phyloP scores from a whole-genome alignment of 1,140 invertebrate species.

The Akabosia matsudoensis region DNA sequence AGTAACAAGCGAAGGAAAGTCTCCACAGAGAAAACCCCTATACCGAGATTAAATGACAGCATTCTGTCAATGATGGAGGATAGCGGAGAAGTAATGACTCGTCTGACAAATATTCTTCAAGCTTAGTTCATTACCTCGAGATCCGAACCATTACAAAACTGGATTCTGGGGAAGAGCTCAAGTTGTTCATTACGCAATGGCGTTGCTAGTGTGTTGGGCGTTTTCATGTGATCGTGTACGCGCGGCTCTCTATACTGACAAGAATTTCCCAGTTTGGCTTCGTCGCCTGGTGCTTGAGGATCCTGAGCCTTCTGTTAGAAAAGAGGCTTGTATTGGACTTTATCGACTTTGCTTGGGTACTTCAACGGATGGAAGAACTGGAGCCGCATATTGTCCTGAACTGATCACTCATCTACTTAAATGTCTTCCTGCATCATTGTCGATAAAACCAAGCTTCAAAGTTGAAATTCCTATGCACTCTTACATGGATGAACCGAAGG shows the following conservation, averaged over 20 bases:
- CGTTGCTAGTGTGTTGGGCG: constrained; percentile 75
- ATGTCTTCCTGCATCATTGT: constrained; percentile 75
- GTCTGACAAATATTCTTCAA: constrained; percentile 79
- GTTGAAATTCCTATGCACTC: constrained; percentile 45
- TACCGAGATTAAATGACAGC: constrained; percentile 65
- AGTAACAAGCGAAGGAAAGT: constrained; percentile 48
- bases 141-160: constrained; percentile 78
- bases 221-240: constrained; percentile 68
- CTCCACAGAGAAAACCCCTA: constrained; percentile 60
- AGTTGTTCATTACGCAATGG: constrained; percentile 75
- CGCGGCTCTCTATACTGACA: constrained; percentile 62
- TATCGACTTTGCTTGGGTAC: constrained; percentile 79
- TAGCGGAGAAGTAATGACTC: constrained; percentile 72
- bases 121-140: constrained; percentile 73
- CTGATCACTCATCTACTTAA: constrained; percentile 74
- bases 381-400: constrained; percentile 62
- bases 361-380: constrained; percentile 58
- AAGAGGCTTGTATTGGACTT: constrained; percentile 82
- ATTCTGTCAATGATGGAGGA: constrained; percentile 82
- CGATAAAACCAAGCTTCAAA: constrained; percentile 67
- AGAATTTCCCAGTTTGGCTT: constrained; percentile 68
- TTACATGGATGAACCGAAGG: constrained; percentile 74
- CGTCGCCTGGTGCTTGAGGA: constrained; percentile 75
- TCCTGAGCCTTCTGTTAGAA: constrained; percentile 76
- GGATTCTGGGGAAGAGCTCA: constrained; percentile 82